phyloP scores from a whole-genome alignment of 2,113 vertebrate genomes.

The Strix aluco region DNA sequence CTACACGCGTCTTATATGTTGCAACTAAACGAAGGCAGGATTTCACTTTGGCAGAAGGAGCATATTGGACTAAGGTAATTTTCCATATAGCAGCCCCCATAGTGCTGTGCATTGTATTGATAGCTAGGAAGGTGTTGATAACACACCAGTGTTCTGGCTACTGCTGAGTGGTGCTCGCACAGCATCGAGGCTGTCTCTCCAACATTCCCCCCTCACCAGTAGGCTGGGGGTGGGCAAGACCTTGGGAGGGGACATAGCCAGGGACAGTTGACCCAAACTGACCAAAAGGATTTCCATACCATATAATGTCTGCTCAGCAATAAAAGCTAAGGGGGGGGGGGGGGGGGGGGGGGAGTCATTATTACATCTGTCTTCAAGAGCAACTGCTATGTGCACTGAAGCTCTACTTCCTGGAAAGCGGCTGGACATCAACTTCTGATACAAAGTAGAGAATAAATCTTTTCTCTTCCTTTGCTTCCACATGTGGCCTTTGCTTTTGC shows the following conservation, averaged over 20 bases:
- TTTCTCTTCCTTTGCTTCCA: background rate
- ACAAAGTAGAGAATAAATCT: background rate
- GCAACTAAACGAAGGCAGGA: background rate
- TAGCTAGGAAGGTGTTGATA: too few species aligned
- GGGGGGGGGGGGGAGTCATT: background rate
- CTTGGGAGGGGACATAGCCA: background rate
- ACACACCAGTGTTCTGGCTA: background rate
- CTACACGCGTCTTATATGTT: rapidly evolving
- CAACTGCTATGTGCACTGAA: background rate
- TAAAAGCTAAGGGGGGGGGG: background rate
- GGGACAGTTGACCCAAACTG: background rate
- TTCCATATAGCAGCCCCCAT: background rate
- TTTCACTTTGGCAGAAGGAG: background rate
- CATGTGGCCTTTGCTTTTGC: background rate
- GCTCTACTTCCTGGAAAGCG: background rate
- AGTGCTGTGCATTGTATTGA: too few species aligned
- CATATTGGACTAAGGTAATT: background rate
- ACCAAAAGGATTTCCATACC: background rate
- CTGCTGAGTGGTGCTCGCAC: background rate
- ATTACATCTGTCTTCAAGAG: background rate
- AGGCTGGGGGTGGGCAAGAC: background rate
- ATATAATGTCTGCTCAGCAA: too few species aligned
- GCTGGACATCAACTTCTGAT: background rate
- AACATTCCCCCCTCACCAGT: background rate
- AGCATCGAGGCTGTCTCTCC: background rate